phyloP scores from a whole-genome alignment of 2,888 invertebrate genomes.

The Melanargia galathea region DNA sequence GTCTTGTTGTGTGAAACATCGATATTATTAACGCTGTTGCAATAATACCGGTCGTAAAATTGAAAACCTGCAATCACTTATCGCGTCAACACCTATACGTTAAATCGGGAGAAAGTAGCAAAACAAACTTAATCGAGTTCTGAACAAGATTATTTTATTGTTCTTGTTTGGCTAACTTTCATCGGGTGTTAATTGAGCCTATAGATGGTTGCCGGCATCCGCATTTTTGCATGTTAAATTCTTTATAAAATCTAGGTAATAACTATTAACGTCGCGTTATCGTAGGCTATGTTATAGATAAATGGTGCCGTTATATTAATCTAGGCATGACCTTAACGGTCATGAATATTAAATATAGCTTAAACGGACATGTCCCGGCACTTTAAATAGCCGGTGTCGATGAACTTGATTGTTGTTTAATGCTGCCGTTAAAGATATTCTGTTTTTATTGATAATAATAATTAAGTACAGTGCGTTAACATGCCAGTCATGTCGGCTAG shows the following conservation, averaged over 20 bases:
- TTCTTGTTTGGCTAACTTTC: conserved; percentile 36
- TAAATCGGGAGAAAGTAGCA: conserved; percentile 50
- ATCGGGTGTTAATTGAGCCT: conserved; percentile 14
- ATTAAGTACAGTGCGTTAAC: conserved; percentile 5
- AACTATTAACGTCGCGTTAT: conserved; percentile 27
- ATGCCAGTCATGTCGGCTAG: background rate
- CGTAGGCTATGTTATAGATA: conserved; percentile 37
- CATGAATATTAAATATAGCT: conserved; percentile 56
- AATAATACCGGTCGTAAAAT: conserved; percentile 27
- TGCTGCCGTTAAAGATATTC: conserved; percentile 41
- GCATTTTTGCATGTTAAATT: conserved; percentile 1
- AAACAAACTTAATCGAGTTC: conserved; percentile 37
- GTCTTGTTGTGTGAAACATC: conserved; percentile 1
- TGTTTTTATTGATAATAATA: conserved; percentile 26
- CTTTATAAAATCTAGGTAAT: background rate
- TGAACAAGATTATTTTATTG: conserved; percentile 34
- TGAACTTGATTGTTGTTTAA: conserved; percentile 59
- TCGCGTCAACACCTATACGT: conserved; percentile 37
- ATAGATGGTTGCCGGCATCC: background rate
- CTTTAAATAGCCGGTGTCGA: conserved; percentile 62
- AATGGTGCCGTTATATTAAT: conserved; percentile 44
- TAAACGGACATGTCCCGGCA: conserved; percentile 54
- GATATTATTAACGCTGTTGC: conserved; percentile 16
- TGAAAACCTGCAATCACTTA: conserved; percentile 22
- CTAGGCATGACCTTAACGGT: conserved; percentile 51